Percentiles rank a stretch among this genome's conserved stretches.
phyloP scores from a whole-genome alignment of 2,888 invertebrate genomes.

The Hyppa rectilinea region DNA sequence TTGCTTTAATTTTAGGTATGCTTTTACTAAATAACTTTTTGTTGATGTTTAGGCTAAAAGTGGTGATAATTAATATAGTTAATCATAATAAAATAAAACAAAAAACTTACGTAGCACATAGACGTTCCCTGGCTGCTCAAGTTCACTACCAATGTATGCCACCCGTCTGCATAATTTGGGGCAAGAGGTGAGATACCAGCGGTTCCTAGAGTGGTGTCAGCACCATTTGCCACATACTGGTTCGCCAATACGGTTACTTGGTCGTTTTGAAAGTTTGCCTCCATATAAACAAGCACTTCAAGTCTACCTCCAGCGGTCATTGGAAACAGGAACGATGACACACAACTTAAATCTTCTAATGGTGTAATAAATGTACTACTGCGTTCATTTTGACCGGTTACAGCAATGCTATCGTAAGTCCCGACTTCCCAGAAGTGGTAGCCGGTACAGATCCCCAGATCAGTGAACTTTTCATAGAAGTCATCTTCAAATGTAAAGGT shows the following conservation, averaged over 20 bases:
- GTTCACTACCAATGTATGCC: conserved; percentile 35
- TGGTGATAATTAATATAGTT: neutral
- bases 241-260: conserved; percentile 71
- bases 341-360: conserved; percentile 58
- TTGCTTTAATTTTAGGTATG: neutral
- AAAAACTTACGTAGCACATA: conserved; percentile 45
- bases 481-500: conserved; percentile 74
- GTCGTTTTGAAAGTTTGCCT: conserved; percentile 61
- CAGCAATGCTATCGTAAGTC: conserved; percentile 59
- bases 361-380: conserved; percentile 71
- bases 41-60: neutral
- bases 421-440: conserved; percentile 67
- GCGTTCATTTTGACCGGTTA: conserved; percentile 63
- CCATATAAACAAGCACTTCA: conserved; percentile 75
- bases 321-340: conserved; percentile 66
- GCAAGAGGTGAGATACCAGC: conserved; percentile 26
- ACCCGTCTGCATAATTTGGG: conserved; percentile 27
- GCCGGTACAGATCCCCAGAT: conserved; percentile 60
- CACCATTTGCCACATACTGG: conserved; percentile 52
- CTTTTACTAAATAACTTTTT: neutral
- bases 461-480: conserved; percentile 68
- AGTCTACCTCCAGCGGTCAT: conserved; percentile 71
- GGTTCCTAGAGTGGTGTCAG: conserved; percentile 40
- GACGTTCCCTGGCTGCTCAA: conserved; percentile 43
- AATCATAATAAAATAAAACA: neutral